Base-by-base conservation (phyloP, 2,113 vertebrate species). In the Tauraco erythrolophus region DNA sequence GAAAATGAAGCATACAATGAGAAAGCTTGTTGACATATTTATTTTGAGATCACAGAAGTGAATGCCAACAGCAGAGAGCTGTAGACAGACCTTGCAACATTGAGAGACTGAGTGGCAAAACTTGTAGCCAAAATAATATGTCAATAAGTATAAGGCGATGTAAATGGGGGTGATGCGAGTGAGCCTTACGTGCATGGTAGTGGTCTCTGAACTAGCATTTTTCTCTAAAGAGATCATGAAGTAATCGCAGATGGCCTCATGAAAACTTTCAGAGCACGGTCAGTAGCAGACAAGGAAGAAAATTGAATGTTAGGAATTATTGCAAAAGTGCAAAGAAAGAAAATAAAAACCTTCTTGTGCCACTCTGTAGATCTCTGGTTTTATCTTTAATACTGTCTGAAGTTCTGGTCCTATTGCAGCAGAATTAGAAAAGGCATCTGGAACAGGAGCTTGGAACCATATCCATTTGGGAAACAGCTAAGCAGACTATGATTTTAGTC, bases 21-120 rank as follows among this genome's bases (percentile, higher is more conserved):
- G 66, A 75, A 74, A 46, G 50, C 19, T 86, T 93, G 70, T 65
- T 75, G 51, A 39, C 10, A 14, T 24, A 60, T 84, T 51, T 91
- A 61, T 85, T 93, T 85, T 82, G 84, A 78, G 79, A 78, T 82
- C 60, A 30, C 25, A 37, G 48, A 76, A 74, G 31, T 80, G 60
- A 77, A 82, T 41, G 65, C 14, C 39, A 56, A 8, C 65, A 64
- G 54, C 60, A 89, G 64, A 37, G 54, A 45, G 48, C 74, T 86
- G 57, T 48, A 70, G 72, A 19, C 30, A 75, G 84, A 66, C 33
- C 50, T 74, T 84, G 57, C 57, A 58, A 37, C 57, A 12, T 2
- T 17, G 72, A 75, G 57, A 71, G 41, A 46, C 54, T 30, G 45
- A 53, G n/a, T 54, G 35, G 54, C 81, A 91, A 64, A 77, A 58